Evolutionary conservation across 2,888 invertebrate species (phyloP).

Genomic region (Eutolmus rufibarbis): DNA sequence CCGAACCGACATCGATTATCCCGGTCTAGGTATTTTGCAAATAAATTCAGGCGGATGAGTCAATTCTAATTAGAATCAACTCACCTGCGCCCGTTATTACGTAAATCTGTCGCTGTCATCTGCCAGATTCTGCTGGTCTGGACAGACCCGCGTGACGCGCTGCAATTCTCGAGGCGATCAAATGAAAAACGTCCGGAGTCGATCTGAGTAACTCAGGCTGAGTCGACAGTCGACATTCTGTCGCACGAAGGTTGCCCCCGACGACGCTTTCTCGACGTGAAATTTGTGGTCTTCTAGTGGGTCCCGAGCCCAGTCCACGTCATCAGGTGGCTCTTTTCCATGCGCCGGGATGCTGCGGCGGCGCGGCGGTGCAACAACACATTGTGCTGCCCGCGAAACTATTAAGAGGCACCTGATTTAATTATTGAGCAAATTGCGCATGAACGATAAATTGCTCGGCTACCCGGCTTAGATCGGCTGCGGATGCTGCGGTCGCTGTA

Average conservation of each 20-base stretch:
- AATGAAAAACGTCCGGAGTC: constrained; percentile 20
- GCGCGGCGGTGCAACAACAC: background rate
- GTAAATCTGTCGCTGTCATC: constrained; percentile 1
- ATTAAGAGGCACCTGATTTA: constrained; percentile 47
- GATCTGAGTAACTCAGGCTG: constrained; percentile 21
- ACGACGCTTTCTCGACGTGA: constrained; percentile 4
- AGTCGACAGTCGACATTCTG: background rate
- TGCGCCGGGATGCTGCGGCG: background rate
- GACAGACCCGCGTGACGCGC: background rate
- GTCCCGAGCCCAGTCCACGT: background rate
- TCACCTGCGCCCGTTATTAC: background rate
- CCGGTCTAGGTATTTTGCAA: background rate
- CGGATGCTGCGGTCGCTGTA: background rate
- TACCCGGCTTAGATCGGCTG: background rate
- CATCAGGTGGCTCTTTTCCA: constrained; percentile 3
- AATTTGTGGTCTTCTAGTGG: background rate
- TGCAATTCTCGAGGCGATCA: constrained; percentile 2
- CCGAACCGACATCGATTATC: background rate
- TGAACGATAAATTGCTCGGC: constrained; percentile 44
- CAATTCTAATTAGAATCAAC: background rate
- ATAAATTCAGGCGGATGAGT: background rate
- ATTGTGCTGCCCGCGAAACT: constrained; percentile 42
- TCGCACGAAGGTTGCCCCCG: constrained; percentile 1
- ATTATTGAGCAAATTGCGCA: constrained; percentile 47
- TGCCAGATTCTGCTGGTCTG: background rate